Evolutionary conservation across 2,888 invertebrate genomes (phyloP).

Genomic region (Frankliniella intonsa): DNA sequence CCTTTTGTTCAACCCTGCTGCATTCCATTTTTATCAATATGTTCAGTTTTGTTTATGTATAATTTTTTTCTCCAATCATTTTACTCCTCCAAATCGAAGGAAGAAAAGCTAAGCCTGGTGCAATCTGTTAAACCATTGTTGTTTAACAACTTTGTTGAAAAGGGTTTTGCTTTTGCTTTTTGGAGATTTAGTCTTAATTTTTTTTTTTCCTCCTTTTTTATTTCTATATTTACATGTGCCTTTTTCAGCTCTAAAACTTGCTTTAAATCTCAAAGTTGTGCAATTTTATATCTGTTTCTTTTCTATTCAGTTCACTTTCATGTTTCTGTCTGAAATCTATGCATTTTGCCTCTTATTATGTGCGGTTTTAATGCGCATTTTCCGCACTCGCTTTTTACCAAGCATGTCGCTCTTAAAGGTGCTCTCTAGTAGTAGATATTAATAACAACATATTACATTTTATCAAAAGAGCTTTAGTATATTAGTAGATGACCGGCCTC

Average conservation of each 20-base stretch:
- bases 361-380: neutral
- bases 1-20: neutral
- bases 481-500: neutral
- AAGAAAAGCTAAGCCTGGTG: too few relatives aligned
- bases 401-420: constrained; percentile 12
- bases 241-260: too few relatives aligned
- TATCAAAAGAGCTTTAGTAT: neutral
- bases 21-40: neutral
- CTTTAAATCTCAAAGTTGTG: too few relatives aligned
- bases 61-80: neutral
- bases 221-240: neutral
- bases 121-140: too few relatives aligned
- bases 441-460: neutral
- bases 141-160: too few relatives aligned
- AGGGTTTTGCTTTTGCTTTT: too few relatives aligned
- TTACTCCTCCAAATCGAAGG: too few relatives aligned
- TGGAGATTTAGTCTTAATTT: neutral
- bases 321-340: neutral
- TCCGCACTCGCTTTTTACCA: constrained; percentile 13
- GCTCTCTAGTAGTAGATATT: neutral
- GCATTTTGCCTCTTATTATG: neutral
- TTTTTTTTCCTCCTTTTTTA: neutral
- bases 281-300: too few relatives aligned
- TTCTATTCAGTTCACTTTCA: neutral
- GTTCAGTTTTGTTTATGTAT: neutral